Evolutionary conservation across 2,888 invertebrate species (phyloP).

Genomic region (Galeopsomyia nigrocyanea): DNA sequence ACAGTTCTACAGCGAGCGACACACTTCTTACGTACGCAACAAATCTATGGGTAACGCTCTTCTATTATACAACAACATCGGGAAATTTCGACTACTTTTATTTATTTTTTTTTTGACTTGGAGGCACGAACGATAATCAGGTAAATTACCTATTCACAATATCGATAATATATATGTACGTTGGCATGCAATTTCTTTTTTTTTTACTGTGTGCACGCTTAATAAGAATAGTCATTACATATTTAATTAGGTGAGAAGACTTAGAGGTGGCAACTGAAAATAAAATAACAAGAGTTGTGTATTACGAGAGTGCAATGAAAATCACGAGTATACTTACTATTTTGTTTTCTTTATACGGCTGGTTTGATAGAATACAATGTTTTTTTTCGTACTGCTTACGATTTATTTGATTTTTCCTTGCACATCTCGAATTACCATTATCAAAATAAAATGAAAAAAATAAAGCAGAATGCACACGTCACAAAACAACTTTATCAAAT

Average conservation of each 20-base stretch:
- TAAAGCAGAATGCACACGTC: constrained; percentile 40
- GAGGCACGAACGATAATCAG: no score
- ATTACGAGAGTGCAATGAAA: constrained; percentile 35
- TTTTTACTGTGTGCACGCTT: no score
- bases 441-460: constrained; percentile 36
- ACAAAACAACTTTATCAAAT: constrained; percentile 24
- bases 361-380: not conserved
- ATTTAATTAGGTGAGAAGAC: constrained; percentile 15
- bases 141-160: no score
- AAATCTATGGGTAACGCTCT: not conserved
- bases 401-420: constrained; percentile 40
- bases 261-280: constrained; percentile 21
- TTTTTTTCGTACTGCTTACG: constrained; percentile 13
- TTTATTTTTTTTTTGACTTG: no score
- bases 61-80: constrained; percentile 25
- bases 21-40: not conserved
- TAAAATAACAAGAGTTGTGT: constrained; percentile 21
- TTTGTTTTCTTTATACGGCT: constrained; percentile 16
- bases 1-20: not conserved
- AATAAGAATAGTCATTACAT: not conserved
- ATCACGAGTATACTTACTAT: constrained; percentile 41
- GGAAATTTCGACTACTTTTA: no score
- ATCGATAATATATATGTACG: no score
- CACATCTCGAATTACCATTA: constrained; percentile 38
- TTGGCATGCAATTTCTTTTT: no score